phyloP scores from a whole-genome alignment of 2,888 invertebrate species.

The Oasisia sp. region DNA sequence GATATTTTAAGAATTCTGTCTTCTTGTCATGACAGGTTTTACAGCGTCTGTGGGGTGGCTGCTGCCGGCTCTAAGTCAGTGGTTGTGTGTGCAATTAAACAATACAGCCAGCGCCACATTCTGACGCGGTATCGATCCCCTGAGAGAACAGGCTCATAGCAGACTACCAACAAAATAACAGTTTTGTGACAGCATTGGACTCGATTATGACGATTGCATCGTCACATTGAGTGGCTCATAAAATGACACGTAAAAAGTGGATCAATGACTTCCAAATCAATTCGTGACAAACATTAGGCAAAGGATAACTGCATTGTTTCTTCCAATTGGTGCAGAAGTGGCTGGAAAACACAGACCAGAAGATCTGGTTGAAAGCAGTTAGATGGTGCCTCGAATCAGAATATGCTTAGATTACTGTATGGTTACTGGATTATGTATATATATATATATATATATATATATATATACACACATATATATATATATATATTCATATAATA shows the following conservation, averaged over 20 bases:
- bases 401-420: neutral
- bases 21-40: neutral
- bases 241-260: neutral
- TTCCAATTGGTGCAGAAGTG: neutral
- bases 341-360: neutral
- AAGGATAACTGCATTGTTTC: neutral
- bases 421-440: too few species aligned
- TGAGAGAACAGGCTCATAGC: neutral
- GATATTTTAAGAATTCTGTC: slow-evolving; percentile 6
- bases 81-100: neutral
- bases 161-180: neutral
- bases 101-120: neutral
- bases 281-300: neutral
- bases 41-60: neutral
- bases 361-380: neutral
- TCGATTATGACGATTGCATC: neutral
- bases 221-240: neutral
- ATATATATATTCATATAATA: too few species aligned
- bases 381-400: neutral
- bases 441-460: too few species aligned
- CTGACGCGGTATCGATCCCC: neutral
- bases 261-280: neutral
- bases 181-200: neutral
- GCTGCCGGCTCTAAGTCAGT: neutral
- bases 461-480: too few species aligned